Evolutionary conservation across 2,888 invertebrate genomes (phyloP).

Genomic region (Aporophyla lueneburgensis): DNA sequence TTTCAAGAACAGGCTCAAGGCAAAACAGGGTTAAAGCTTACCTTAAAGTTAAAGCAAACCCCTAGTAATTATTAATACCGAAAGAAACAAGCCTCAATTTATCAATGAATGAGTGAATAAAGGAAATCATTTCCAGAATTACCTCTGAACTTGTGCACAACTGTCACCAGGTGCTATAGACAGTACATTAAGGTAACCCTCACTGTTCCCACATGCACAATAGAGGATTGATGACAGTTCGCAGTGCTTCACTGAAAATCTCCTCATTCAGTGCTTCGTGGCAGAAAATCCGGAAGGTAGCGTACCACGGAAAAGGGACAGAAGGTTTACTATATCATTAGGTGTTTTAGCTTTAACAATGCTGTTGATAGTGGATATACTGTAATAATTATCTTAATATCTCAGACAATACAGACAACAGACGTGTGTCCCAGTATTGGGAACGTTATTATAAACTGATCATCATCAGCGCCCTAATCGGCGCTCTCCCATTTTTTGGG

Average conservation of each 20-base stretch:
- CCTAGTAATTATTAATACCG: no score
- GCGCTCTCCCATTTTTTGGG: no score
- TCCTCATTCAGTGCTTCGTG: conserved; percentile 72
- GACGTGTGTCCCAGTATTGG: no score
- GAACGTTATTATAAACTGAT: no score
- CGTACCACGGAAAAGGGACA: background rate
- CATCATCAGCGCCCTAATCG: no score
- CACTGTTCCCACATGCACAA: conserved; percentile 58
- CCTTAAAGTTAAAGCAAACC: no score
- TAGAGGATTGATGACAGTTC: conserved; percentile 73
- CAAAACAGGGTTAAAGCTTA: no score
- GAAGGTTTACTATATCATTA: conserved; percentile 17
- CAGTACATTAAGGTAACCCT: conserved; percentile 43
- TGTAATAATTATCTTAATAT: no score
- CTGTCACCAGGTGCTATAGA: conserved; percentile 17
- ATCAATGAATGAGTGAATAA: background rate
- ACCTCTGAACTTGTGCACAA: background rate
- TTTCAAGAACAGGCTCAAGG: no score
- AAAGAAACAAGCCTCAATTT: background rate
- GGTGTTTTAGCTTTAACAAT: background rate
- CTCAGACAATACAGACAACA: no score
- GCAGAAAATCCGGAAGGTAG: conserved; percentile 26
- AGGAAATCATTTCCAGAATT: conserved; percentile 7
- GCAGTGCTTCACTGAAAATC: conserved; percentile 73
- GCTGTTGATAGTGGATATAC: background rate